Evolutionary conservation across 2,888 invertebrate species (phyloP), one percentile per base, ranked within the genome.

Genomic region (Trichogramma evanescens): DNA sequence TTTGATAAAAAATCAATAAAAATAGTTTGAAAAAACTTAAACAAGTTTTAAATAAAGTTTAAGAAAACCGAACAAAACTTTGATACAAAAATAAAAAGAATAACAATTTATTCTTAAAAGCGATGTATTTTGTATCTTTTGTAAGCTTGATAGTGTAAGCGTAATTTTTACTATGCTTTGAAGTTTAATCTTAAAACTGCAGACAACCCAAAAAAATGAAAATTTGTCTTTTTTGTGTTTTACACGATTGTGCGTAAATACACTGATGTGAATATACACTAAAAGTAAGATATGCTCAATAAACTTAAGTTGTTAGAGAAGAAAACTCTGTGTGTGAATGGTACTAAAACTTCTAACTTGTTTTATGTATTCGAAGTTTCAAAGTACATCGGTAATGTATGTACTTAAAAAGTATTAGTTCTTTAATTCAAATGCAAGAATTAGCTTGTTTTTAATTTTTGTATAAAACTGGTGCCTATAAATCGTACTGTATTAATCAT

Each of bases 91-190:
- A 26, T 26, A 26, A 26, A 26, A 26, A 26, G 26, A 26, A 26
- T 26, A 26, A 26, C 54, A 58, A 54, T 53, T 58, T 56, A 56
- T 54, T 62, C 54, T 62, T 26, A 51, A 62, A 62, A 56, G 56
- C 54, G 45, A 63, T 60, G 49, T 60, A 57, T 60, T 62, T 62
- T 56, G 56, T 59, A 59, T 62, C 58, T 57, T 57, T 63, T 63
- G 57, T 63, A 63, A 48, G 56, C 59, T 57, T 59, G 60, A 57
- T 41, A n/a, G 55, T 54, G 59, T 26, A 26, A 8, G 52, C 55
- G 62, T 56, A 40, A 58, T 56, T 62, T 62, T 10, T 61, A 61
- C 50, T 5, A 53, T 56, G 50, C 53, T 52, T 56, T 50, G 40
- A 53, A 60, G 49, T 53, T 60, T 50, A 57, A 50, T 51, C 54